Evolutionary conservation across 53 echinoderm and acorn worm species (phyloP).

Genomic region (Zoroaster sp.): DNA sequence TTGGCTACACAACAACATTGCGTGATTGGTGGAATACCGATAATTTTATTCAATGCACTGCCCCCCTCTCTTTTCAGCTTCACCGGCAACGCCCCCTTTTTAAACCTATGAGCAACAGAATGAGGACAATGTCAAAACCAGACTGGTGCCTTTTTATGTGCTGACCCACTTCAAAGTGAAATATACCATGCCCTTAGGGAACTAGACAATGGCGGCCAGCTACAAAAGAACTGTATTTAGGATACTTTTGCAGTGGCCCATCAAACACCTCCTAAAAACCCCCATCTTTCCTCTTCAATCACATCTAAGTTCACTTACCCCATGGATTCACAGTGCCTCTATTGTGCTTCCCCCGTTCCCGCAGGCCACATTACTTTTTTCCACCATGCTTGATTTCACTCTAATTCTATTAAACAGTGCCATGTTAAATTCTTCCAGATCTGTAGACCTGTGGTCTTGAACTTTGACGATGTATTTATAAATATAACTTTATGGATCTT

Average conservation of each 20-base stretch:
- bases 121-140: too few relatives aligned
- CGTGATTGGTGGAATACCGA: background rate
- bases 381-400: slow-evolving; percentile 41
- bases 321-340: slow-evolving; percentile 7
- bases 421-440: slow-evolving; percentile 24
- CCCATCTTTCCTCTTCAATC: background rate
- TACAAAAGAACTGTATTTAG: background rate
- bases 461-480: background rate
- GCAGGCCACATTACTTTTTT: slow-evolving; percentile 42
- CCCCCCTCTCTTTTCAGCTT: too few relatives aligned
- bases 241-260: background rate
- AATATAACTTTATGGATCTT: background rate
- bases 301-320: slow-evolving; percentile 46
- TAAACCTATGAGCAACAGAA: too few relatives aligned
- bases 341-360: slow-evolving; percentile 19
- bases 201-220: background rate
- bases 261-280: background rate
- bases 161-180: background rate
- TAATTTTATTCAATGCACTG: background rate
- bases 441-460: background rate
- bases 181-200: background rate
- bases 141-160: background rate
- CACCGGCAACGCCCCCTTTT: too few relatives aligned
- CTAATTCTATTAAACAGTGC: slow-evolving; percentile 30
- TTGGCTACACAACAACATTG: background rate